Evolutionary conservation across 2,797 vertebrate species (phyloP).

Genomic region (Channallabes apus): DNA sequence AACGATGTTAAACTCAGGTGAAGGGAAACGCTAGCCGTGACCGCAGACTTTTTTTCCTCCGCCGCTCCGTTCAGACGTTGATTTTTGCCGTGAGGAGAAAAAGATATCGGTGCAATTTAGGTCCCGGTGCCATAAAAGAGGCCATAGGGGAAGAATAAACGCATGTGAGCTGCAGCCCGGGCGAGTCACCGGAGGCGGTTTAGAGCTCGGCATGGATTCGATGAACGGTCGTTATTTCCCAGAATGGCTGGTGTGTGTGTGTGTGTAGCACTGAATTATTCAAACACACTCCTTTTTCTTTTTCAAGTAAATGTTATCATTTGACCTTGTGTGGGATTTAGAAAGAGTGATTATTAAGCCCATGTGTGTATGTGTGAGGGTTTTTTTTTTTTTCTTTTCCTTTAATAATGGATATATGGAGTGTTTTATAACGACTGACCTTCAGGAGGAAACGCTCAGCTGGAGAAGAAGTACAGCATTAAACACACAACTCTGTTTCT

Average conservation of each 20-base stretch:
- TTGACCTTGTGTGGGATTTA: conserved; percentile 14
- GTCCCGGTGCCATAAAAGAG: not conserved
- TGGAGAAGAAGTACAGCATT: not conserved
- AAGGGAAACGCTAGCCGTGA: no score
- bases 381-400: not conserved
- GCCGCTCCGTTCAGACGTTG: not conserved
- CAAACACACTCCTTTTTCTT: not conserved
- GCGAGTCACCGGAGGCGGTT: not conserved
- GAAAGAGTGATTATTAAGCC: not conserved
- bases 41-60: not conserved
- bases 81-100: not conserved
- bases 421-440: conserved; percentile 13
- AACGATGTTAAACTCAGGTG: no score
- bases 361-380: not conserved
- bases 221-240: not conserved
- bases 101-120: not conserved
- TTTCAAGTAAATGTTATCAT: not conserved
- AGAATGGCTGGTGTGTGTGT: not conserved
- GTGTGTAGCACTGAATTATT: not conserved
- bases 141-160: not conserved
- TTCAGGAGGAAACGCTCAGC: not conserved
- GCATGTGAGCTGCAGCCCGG: not conserved
- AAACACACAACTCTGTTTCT: not conserved
- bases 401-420: not conserved
- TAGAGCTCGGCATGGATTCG: not conserved